These are phyloP conservation scores for Sciaenops ocellatus DNA, from an alignment of 2,797 vertebrate genomes.

Conservation along the genomic window DNA sequence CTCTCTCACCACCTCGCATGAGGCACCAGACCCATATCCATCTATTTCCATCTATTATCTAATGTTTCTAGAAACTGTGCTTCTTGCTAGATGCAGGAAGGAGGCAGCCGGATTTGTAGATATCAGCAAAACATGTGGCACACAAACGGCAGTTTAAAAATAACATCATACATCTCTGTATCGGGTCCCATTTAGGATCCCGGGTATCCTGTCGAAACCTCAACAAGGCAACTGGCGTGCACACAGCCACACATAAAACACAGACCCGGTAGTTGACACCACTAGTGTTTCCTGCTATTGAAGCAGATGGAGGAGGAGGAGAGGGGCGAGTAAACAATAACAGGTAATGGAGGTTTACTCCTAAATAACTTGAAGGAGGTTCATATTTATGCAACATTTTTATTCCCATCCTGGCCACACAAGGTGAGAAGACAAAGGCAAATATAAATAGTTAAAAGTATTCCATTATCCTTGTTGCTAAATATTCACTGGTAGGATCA, in stretches of 20 bases:
- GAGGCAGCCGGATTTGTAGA: constrained; percentile 33
- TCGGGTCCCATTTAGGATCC: constrained; percentile 70
- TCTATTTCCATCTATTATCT: not conserved
- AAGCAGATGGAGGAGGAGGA: constrained; percentile 53
- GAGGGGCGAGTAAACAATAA: constrained; percentile 49
- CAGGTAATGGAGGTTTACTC: constrained; percentile 30
- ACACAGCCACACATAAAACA: constrained; percentile 44
- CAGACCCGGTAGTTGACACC: constrained; percentile 24
- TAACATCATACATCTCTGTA: constrained; percentile 64
- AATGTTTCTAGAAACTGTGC: constrained; percentile 3
- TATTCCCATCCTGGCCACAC: not conserved
- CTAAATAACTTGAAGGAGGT: constrained; percentile 39
- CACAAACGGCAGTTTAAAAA: constrained; percentile 67
- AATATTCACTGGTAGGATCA: not conserved
- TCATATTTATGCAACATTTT: constrained; percentile 34
- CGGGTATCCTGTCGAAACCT: constrained; percentile 68
- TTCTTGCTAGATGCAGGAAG: constrained; percentile 19
- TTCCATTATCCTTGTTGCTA: not conserved
- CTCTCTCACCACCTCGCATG: not conserved
- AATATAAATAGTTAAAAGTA: not conserved
- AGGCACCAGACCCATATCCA: not conserved
- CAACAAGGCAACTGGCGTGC: constrained; percentile 57
- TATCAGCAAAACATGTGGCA: constrained; percentile 60
- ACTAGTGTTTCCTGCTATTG: constrained; percentile 73
- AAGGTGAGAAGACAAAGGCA: not conserved